A percentile compares a stretch with the other conserved stretches of the same genome.
phyloP scores from a whole-genome alignment of 2,888 invertebrate species.

The Pecten maximus region DNA sequence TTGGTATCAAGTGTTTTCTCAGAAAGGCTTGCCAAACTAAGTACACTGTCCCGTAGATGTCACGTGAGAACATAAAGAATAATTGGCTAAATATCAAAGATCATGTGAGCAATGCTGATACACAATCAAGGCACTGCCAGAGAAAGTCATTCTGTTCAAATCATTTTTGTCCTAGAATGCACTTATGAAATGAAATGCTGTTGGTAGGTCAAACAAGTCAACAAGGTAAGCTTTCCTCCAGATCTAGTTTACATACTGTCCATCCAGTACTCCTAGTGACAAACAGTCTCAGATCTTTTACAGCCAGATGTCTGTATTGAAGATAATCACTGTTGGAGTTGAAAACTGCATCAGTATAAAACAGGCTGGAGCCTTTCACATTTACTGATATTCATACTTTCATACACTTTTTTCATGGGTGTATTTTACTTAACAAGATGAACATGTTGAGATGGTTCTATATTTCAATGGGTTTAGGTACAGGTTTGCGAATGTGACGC shows the following conservation, averaged over 20 bases:
- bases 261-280: not conserved
- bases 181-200: not conserved
- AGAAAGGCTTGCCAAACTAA: too few relatives aligned
- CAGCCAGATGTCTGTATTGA: not conserved
- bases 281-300: not conserved
- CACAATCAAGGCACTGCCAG: not conserved
- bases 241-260: not conserved
- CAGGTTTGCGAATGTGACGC: constrained; percentile 82
- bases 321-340: not conserved
- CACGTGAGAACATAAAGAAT: too few relatives aligned
- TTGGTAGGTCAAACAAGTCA: not conserved
- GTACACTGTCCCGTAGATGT: too few relatives aligned
- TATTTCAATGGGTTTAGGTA: constrained; percentile 82
- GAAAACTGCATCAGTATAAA: not conserved
- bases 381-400: not conserved
- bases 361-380: not conserved
- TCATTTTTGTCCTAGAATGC: not conserved
- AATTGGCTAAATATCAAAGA: not conserved
- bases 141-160: not conserved
- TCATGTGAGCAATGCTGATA: not conserved
- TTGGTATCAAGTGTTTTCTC: too few relatives aligned
- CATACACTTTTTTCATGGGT: not conserved
- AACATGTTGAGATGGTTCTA: constrained; percentile 57
- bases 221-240: not conserved
- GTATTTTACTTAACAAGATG: not conserved